Evolutionary conservation across 2,797 vertebrate species (phyloP).

Genomic region (Pseudochirops cupreus): DNA sequence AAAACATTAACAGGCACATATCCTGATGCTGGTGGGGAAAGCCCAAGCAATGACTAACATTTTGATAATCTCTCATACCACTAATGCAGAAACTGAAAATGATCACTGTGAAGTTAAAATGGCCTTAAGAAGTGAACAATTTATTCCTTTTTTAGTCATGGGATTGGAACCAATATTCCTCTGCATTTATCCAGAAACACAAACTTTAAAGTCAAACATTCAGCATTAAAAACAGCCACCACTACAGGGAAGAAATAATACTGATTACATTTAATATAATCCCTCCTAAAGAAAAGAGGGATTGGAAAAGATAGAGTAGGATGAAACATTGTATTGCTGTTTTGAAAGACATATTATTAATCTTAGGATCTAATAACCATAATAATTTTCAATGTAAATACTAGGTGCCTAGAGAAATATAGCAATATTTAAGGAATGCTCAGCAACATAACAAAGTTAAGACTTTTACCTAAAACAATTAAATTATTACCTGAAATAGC

Average conservation of each 20-base stretch:
- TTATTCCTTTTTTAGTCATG: slow-evolving; percentile 10
- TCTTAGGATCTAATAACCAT: slow-evolving; percentile 9
- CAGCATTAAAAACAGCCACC: not conserved
- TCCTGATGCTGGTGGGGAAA: not conserved
- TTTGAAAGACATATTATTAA: slow-evolving; percentile 24
- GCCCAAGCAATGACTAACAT: not conserved
- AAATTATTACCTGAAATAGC: slow-evolving; percentile 92
- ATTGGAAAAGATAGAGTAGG: not conserved
- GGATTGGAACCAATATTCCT: not conserved
- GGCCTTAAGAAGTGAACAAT: not conserved
- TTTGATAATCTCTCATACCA: slow-evolving; percentile 12
- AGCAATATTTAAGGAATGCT: not conserved
- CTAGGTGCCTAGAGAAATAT: not conserved
- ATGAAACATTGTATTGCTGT: slow-evolving; percentile 21
- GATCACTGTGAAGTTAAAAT: not conserved
- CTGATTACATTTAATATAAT: slow-evolving; percentile 11
- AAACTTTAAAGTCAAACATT: not conserved
- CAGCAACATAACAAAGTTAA: slow-evolving; percentile 1
- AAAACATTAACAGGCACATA: not conserved
- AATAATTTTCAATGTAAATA: not conserved
- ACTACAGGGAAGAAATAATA: not conserved
- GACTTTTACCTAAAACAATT: not conserved
- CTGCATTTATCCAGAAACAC: not conserved
- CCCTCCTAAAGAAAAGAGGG: not conserved
- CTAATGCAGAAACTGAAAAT: slow-evolving; percentile 24